Conservation (phyloP, 2,797 vertebrate species). For the Ceyx erithaca region DNA sequence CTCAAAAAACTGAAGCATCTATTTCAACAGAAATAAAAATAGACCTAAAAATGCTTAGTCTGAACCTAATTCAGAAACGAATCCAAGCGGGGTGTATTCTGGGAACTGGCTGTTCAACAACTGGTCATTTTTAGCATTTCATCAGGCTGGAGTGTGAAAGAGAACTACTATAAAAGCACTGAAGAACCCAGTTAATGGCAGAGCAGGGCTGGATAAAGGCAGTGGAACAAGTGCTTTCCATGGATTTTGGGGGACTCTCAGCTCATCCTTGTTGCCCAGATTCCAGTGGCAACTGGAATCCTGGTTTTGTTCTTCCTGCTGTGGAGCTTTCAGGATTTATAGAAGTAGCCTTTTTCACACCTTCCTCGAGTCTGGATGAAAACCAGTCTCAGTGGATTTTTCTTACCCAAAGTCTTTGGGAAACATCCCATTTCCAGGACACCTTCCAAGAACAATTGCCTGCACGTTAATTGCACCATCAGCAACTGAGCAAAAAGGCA, state of each 20-base stretch:
- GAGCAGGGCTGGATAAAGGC: background rate
- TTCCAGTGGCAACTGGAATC: background rate
- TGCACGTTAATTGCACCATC: background rate
- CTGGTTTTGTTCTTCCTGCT: background rate
- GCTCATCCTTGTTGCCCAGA: background rate
- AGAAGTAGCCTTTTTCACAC: background rate
- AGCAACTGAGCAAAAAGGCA: background rate
- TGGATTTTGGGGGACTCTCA: background rate
- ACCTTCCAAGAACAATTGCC: background rate
- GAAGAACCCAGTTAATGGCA: background rate
- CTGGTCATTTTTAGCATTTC: slow-evolving; percentile 42
- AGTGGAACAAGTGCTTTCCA: background rate
- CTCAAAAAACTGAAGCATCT: slow-evolving; percentile 37
- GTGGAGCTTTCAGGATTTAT: background rate
- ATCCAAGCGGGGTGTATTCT: slow-evolving; percentile 38
- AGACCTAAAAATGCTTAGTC: slow-evolving; percentile 50
- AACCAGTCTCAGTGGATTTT: background rate
- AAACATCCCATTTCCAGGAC: background rate
- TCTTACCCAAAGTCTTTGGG: background rate
- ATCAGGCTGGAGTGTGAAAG: background rate
- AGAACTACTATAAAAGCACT: background rate
- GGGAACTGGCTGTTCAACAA: slow-evolving; percentile 21
- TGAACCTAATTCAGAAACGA: slow-evolving; percentile 48
- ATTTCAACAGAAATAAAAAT: slow-evolving; percentile 57
- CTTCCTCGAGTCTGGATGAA: background rate